Evolutionary conservation across 2,113 vertebrate genomes (phyloP).

Genomic region (Eidolon helvum): DNA sequence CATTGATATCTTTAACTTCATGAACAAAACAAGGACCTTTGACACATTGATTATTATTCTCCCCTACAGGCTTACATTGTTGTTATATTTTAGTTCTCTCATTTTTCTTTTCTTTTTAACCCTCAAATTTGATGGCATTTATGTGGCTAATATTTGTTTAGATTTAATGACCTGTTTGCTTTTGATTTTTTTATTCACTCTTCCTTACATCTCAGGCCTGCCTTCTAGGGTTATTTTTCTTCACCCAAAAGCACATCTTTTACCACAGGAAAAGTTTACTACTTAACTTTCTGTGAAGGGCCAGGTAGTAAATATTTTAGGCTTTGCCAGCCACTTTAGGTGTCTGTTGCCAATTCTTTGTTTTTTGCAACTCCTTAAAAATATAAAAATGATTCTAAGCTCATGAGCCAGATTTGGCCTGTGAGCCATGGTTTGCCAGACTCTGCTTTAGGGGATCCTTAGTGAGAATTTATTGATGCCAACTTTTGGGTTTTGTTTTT

Average conservation of each 20-base stretch:
- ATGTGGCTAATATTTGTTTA: not conserved
- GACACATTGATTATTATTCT: not conserved
- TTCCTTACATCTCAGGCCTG: not conserved
- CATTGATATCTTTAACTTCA: not conserved
- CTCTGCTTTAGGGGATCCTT: not conserved
- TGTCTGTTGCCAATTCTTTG: not conserved
- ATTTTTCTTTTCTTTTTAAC: constrained; percentile 13
- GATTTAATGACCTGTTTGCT: not conserved
- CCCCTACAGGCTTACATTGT: not conserved
- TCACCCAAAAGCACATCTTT: not conserved
- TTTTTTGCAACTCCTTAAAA: not conserved
- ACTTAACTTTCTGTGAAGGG: not conserved
- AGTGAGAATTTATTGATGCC: not conserved
- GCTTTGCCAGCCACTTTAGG: not conserved
- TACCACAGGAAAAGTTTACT: not conserved
- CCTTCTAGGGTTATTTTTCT: not conserved
- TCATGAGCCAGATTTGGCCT: not conserved
- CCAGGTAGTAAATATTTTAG: not conserved
- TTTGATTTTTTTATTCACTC: not conserved
- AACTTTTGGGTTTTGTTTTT: not conserved
- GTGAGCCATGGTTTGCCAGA: not conserved
- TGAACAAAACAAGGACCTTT: not conserved
- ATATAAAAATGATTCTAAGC: not conserved
- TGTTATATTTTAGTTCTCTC: not conserved
- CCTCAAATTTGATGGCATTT: not conserved